Evolutionary conservation across 2,113 vertebrate species (phyloP).

Genomic region (Micronycteris hirsuta): DNA sequence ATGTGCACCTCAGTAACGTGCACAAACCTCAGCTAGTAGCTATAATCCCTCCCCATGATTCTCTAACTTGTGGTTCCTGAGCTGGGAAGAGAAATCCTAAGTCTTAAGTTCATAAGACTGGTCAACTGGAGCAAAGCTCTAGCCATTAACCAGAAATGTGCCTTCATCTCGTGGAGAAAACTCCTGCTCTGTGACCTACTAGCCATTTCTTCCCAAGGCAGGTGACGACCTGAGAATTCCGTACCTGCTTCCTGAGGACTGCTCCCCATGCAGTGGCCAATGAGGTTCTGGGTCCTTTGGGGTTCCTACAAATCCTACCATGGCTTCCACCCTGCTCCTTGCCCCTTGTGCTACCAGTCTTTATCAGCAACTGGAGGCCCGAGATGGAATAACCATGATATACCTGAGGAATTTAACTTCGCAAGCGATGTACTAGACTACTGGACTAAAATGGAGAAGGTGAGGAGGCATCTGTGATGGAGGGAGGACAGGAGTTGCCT

Average conservation of each 20-base stretch:
- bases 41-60: neutral
- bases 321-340: neutral
- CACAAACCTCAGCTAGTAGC: neutral
- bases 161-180: neutral
- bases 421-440: constrained; percentile 86
- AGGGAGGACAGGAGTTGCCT: neutral
- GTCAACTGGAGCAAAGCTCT: neutral
- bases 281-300: constrained; percentile 54
- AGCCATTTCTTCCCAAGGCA: neutral
- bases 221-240: neutral
- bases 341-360: constrained; percentile 57
- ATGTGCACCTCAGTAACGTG: neutral
- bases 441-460: constrained; percentile 88
- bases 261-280: constrained; percentile 64
- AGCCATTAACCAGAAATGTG: neutral
- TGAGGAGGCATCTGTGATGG: constrained; percentile 18
- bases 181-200: neutral
- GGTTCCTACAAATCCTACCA: neutral
- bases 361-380: constrained; percentile 70
- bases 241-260: neutral
- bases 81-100: neutral
- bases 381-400: constrained; percentile 53
- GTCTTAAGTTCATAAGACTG: neutral
- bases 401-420: constrained; percentile 87
- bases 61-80: neutral